Evolutionary conservation across 1,140 invertebrate genomes (phyloP).

Genomic region (Daktulosphaira vitifoliae): DNA sequence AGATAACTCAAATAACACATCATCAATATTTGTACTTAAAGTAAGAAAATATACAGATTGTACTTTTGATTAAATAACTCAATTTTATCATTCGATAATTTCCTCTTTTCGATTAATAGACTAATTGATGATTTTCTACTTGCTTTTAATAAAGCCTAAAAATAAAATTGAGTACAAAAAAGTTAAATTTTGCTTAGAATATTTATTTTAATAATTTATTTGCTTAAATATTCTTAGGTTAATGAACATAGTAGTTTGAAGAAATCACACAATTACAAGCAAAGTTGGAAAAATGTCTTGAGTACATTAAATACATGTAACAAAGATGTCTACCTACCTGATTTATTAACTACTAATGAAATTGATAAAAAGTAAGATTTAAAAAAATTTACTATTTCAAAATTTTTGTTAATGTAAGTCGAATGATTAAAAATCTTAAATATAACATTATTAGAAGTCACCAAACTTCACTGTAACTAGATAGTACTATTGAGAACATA

Average conservation of each 20-base stretch:
- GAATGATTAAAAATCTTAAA: too few species aligned
- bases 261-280: conserved; percentile 13
- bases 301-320: conserved; percentile 9
- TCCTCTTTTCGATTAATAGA: not conserved
- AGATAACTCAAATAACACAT: not conserved
- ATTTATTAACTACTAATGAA: not conserved
- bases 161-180: not conserved
- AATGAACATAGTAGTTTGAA: not conserved
- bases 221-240: not conserved
- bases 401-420: not conserved
- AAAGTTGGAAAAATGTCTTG: conserved; percentile 18
- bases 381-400: not conserved
- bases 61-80: too few species aligned
- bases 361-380: not conserved
- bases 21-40: not conserved
- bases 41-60: too few species aligned
- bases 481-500: too few species aligned
- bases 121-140: not conserved
- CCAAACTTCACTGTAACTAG: too few species aligned
- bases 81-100: too few species aligned
- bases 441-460: too few species aligned
- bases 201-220: not conserved
- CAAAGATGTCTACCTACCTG: not conserved
- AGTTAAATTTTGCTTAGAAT: not conserved
- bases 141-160: not conserved